These are phyloP conservation scores for Hystrix cristata DNA, from an alignment of 2,113 vertebrate genomes.

Conservation along the genomic window DNA sequence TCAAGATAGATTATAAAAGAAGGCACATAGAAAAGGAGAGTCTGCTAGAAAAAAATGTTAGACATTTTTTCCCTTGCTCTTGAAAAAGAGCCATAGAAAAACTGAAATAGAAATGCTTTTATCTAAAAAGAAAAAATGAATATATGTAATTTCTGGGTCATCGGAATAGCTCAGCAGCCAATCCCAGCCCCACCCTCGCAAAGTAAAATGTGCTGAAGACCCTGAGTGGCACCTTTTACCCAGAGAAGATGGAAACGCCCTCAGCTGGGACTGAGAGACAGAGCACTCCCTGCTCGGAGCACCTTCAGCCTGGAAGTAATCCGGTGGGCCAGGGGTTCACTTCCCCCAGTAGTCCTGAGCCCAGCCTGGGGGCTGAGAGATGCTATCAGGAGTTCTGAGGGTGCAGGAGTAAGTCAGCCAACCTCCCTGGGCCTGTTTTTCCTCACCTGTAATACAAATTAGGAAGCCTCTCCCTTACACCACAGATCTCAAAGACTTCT, in stretches of 20 bases:
- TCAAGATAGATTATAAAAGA: conserved; percentile 87
- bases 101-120: conserved; percentile 79
- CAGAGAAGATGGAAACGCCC: background rate
- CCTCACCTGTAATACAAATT: conserved; percentile 75
- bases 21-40: conserved; percentile 77
- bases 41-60: conserved; percentile 75
- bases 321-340: background rate
- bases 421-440: conserved; percentile 54
- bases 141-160: conserved; percentile 85
- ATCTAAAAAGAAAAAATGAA: conserved; percentile 86
- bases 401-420: conserved; percentile 47
- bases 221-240: conserved; percentile 72
- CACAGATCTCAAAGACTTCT: conserved; percentile 63
- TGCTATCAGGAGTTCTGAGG: conserved; percentile 30
- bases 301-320: background rate
- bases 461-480: conserved; percentile 10
- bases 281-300: background rate
- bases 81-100: conserved; percentile 81
- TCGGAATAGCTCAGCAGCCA: conserved; percentile 78
- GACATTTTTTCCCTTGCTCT: background rate
- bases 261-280: background rate
- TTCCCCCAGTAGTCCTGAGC: background rate
- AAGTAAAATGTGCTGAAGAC: conserved; percentile 67
- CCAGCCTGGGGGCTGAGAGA: background rate
- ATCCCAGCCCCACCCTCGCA: conserved; percentile 52